Percentiles rank a stretch among this genome's conserved stretches.
phyloP scores from a whole-genome alignment of 2,797 vertebrate species.

The Arremon brunneinucha region DNA sequence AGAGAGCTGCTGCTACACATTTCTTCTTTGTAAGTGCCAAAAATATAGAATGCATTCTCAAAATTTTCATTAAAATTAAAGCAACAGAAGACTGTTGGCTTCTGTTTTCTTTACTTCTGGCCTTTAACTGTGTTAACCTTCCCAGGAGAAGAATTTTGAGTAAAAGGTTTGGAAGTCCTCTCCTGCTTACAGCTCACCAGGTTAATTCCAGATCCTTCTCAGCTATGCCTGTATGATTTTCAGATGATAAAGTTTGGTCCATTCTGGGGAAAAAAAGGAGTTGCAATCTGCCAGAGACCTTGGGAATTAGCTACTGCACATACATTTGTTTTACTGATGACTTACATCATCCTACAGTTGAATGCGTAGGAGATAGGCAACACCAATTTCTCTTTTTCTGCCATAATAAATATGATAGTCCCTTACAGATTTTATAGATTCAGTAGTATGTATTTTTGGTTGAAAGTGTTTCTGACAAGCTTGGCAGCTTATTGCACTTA shows the following conservation, averaged over 20 bases:
- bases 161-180: not conserved
- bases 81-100: not conserved
- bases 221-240: not conserved
- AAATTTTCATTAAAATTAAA: not conserved
- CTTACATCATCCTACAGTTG: not conserved
- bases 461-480: not conserved
- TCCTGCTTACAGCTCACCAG: not conserved
- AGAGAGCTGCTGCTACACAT: not conserved
- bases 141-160: not conserved
- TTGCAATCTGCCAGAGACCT: not conserved
- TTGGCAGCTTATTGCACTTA: not conserved
- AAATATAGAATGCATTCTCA: not conserved
- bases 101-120: not conserved
- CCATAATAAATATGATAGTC: not conserved
- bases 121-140: not conserved
- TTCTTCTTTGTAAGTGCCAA: not conserved
- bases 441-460: not conserved
- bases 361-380: accelerated
- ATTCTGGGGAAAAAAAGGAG: accelerated
- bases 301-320: not conserved
- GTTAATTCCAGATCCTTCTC: not conserved
- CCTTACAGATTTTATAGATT: not conserved
- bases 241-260: not conserved
- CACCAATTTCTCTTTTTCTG: not conserved
- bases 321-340: not conserved